Evolutionary conservation across 1,140 invertebrate species (phyloP), one percentile per base, ranked within the genome.

Genomic region (Cotesia glomerata): DNA sequence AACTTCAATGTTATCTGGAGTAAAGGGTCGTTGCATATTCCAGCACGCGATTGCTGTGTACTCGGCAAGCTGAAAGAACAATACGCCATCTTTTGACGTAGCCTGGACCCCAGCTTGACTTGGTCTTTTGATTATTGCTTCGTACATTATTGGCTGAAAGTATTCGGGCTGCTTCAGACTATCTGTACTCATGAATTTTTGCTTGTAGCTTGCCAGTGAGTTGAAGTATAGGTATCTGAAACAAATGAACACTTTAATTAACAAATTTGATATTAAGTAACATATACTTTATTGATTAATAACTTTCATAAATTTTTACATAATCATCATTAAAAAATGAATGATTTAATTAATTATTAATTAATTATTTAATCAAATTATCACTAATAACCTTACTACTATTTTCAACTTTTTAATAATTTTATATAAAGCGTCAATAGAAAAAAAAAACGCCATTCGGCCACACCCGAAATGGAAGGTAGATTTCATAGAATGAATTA

Each of bases 1-100:
- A 8, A 89, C 84, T 1, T 85, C 90, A 32, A 93, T 82, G 79
- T 90, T 91, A 9, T 88, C 81, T 1, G 87, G 81, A 0, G 80
- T 84, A 54, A 93, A 88, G 5, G 89, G 86, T 77, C 90, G 91
- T 74, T 91, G 88, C 1, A 90, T 89, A 78, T 93, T 92, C 93
- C 93, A 94, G 73, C 93, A 94, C 7, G 91, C 91, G 2, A 93
- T 83, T 1, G 91, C 90, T 74, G 92, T 91, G 64, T 87, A 86
- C 36, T 91, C 90, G 59, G 92, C 88, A 75, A 93, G 90, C 1
- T 91, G 91, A 76, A 91, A 91, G 85, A 93, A 93, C 52, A 93
- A 84, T 34, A 92, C 89, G 0, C 89, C 88, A 1, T 88, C 88
- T 18, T 81, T 81, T 2, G 86, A 87, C 52, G 80, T 87, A 13